Evolutionary conservation across 1,140 invertebrate species (phyloP), one percentile per base, ranked within the genome.

Genomic region (Dreissena rostriformis): DNA sequence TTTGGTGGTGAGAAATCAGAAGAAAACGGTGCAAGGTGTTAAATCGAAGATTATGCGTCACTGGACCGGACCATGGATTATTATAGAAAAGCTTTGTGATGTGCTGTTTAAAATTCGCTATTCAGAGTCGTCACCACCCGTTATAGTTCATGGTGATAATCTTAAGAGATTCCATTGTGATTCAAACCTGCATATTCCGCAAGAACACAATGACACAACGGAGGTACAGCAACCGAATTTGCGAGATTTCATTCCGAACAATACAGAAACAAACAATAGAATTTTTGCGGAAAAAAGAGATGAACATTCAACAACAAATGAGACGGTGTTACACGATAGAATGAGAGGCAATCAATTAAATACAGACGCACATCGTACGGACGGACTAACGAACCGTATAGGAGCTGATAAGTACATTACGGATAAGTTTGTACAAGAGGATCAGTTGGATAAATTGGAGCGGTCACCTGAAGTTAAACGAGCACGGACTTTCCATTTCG

Each of bases 51-150:
- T 86, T 53, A 17, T 52, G 0, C 68, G 84, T 53, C 77, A 81
- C 26, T 85, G 84, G 77, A 80, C 84, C 1, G 84, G 84, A 0
- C 84, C 65, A 8, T 82, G 84, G 66, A 52, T 85, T 17, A 81
- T 86, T 49, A 68, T 65, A 10, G 55, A 86, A 5, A 82, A 82
- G 61, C 17, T 75, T 8, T 61, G 73, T 72, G 79, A 86, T 57
- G 55, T 86, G 0, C 19, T 82, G n/a, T 86, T 76, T 51, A 55
- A 65, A 52, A 86, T 85, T 52, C 26, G 63, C 63, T 67, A 70
- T 71, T 76, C 71, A 0, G 55, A 71, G 22, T 57, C 26, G 10
- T 63, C 51, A 5, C 72, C 71, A 51, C 12, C 71, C 15, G 78
- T 85, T 5, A 51, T 85, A 19, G 19, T 85, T 19, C 83, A 84